Conservation (phyloP, 2,113 vertebrate species). For the Glaucomys volans region DNA sequence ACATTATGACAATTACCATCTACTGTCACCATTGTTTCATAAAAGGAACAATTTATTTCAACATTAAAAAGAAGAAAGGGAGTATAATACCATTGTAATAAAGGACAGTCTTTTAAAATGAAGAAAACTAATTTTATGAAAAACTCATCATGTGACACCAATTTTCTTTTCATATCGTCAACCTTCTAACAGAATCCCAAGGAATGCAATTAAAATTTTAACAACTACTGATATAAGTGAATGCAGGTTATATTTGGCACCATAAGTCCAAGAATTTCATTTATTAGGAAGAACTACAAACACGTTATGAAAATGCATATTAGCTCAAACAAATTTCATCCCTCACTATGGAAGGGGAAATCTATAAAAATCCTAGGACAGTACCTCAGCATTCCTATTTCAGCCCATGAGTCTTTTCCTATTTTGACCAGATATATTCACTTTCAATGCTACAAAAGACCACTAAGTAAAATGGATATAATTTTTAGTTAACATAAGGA, state of each 20-base stretch:
- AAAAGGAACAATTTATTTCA: conserved; percentile 33
- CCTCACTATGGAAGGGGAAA: not conserved
- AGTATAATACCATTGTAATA: not conserved
- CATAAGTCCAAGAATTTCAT: not conserved
- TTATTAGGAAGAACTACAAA: not conserved
- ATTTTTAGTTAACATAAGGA: not conserved
- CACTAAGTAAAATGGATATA: not conserved
- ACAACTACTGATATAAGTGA: not conserved
- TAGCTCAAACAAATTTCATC: not conserved
- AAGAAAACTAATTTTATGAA: conserved; percentile 36
- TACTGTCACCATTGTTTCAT: conserved; percentile 7
- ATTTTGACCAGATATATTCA: conserved; percentile 23
- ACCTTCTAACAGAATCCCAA: not conserved
- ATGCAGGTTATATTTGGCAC: not conserved
- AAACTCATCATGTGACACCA: conserved; percentile 23
- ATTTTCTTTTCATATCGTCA: not conserved
- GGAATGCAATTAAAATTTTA: conserved; percentile 9
- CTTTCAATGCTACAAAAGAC: conserved; percentile 34
- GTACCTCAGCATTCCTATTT: not conserved
- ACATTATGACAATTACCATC: not conserved
- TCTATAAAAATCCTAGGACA: not conserved
- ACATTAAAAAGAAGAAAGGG: conserved; percentile 33
- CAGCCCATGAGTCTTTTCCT: not conserved
- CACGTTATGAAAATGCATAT: not conserved
- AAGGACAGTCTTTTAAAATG: conserved; percentile 29